Percentiles rank a stretch among this genome's conserved stretches.
phyloP scores from a whole-genome alignment of 2,888 invertebrate species.

The Aphidius colemani region DNA sequence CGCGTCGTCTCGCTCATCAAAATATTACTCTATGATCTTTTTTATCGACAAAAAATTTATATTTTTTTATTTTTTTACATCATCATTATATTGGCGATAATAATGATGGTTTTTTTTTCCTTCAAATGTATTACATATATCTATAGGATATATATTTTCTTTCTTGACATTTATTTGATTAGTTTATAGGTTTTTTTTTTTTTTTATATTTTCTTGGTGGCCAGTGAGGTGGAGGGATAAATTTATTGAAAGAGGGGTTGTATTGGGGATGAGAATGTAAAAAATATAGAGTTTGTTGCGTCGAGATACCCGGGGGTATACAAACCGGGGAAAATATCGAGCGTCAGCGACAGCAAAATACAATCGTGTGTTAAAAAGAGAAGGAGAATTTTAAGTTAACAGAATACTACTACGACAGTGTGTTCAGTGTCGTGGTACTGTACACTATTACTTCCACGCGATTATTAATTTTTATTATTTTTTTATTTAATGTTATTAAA shows the following conservation, averaged over 20 bases:
- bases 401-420: too few relatives aligned
- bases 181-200: constrained; percentile 30
- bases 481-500: too few relatives aligned
- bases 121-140: background rate
- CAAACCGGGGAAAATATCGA: constrained; percentile 21
- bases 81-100: constrained; percentile 31
- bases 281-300: constrained; percentile 1
- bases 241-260: background rate
- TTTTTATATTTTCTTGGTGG: background rate
- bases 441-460: too few relatives aligned
- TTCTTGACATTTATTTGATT: too few relatives aligned
- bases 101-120: constrained; percentile 28
- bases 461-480: too few relatives aligned
- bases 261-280: background rate
- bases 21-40: background rate
- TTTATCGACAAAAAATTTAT: background rate
- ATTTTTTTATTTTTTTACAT: constrained; percentile 29
- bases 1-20: constrained; percentile 16
- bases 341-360: constrained; percentile 5
- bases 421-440: too few relatives aligned
- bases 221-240: background rate
- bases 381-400: too few relatives aligned
- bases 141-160: too few relatives aligned
- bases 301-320: constrained; percentile 16
- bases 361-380: too few relatives aligned